Base-by-base conservation (phyloP, 2,797 vertebrate genomes). In the Melanotaenia nigrans region DNA sequence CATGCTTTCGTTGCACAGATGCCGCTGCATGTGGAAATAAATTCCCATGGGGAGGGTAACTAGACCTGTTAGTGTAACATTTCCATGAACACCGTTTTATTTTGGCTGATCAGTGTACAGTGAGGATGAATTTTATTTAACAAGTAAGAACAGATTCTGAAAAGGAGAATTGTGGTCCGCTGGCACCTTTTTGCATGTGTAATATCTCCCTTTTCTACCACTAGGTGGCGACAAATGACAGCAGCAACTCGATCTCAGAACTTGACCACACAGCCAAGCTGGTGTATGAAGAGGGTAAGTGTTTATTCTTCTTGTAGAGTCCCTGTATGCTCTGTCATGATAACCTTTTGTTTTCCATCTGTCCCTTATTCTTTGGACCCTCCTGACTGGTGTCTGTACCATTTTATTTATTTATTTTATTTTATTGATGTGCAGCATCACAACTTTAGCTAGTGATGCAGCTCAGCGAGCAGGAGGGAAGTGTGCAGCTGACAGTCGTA, bases 271-370 rank as follows among this genome's bases (percentile, higher is more conserved):
- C 95, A 68, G 97, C 98, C 45, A 98, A 97, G 72, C 87, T 99
- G 82, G 96, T 99, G n/a, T 99, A 98, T 87, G 97, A 99, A 81
- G 97, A 99, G 83, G 97, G 98, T 98, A 85, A 96, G 92, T 84
- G 16, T 57, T 62, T 49, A 12, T 60, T 42, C 9, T 45, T 62
- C 12, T 35, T 22, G 53, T 30, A 3, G 38, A 56, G 5, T 71
- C 40, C 1, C 30, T 58, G 51, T 53, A 7, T 75, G 32, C 65
- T 68, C 49, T n/a, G 13, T 65, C n/a, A 16, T 6, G 3, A 10
- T 33, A 7, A 28, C 18, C 6, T 22, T 62, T 13, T 16, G 0
- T 40, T 65, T 73, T 1, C 24, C 63, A 14, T 14, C 61, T 38
- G 12, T 5, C n/a, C 14, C 0, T 33, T 1, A 55, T 25, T 3